A percentile compares a stretch with the other conserved stretches of the same genome.
These are phyloP conservation scores for Tuberolachnus salignus DNA, from an alignment of 2,888 invertebrate genomes.

Conservation along the genomic window DNA sequence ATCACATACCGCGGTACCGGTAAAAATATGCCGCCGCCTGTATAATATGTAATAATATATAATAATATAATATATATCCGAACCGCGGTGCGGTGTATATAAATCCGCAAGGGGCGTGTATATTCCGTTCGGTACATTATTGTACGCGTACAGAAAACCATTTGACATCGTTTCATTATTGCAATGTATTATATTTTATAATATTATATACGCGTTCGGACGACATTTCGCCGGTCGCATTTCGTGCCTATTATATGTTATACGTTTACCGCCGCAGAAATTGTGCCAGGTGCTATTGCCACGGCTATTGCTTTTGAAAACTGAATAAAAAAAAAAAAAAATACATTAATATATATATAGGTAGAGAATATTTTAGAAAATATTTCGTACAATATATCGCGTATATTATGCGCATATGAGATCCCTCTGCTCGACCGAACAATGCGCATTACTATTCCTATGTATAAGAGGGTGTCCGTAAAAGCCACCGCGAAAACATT, in stretches of 20 bases:
- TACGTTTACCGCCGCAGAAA: background rate
- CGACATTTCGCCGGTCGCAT: background rate
- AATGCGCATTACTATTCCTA: too few species aligned
- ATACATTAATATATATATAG: too few species aligned
- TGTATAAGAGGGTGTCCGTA: background rate
- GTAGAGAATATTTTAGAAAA: background rate
- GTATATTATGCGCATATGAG: too few species aligned
- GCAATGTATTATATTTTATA: too few species aligned
- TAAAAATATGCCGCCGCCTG: slow-evolving; percentile 23
- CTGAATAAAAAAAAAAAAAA: too few species aligned
- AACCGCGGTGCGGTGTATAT: background rate
- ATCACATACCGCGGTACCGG: background rate
- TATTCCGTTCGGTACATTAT: slow-evolving; percentile 7
- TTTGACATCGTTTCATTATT: slow-evolving; percentile 19
- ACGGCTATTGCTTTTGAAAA: too few species aligned
- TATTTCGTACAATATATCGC: background rate
- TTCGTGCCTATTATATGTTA: too few species aligned
- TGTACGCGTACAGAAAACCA: background rate
- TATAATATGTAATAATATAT: too few species aligned
- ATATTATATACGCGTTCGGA: background rate
- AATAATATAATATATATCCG: background rate
- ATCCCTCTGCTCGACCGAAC: background rate
- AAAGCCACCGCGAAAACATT: background rate
- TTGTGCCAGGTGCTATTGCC: slow-evolving; percentile 4
- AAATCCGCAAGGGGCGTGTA: slow-evolving; percentile 1